Percentiles rank a stretch among this genome's conserved stretches.
phyloP scores from a whole-genome alignment of 2,888 invertebrate genomes.

The Andrena marginata region DNA sequence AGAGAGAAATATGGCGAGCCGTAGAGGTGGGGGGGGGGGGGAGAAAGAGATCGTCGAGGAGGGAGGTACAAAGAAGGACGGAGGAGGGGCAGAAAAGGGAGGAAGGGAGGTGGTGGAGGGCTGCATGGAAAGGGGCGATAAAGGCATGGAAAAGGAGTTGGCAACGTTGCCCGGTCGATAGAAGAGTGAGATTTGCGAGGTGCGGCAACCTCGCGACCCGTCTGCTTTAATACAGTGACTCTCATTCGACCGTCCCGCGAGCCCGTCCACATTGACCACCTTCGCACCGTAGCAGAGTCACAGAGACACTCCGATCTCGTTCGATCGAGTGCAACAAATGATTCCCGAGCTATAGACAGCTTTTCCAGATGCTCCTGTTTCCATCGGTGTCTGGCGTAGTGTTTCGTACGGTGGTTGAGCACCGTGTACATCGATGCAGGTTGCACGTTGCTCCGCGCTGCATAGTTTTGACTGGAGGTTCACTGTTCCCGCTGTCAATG shows the following conservation, averaged over 20 bases:
- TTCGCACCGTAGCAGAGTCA: background rate
- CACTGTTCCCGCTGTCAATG: background rate
- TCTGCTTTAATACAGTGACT: conserved; percentile 77
- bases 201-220: conserved; percentile 81
- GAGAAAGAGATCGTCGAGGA: conserved; percentile 51
- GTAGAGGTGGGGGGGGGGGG: conserved; percentile 56
- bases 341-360: background rate
- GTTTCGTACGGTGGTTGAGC: background rate
- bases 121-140: conserved; percentile 81
- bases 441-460: conserved; percentile 33
- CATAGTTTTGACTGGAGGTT: conserved; percentile 43
- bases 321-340: background rate
- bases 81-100: conserved; percentile 61
- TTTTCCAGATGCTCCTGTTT: background rate
- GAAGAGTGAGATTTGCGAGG: conserved; percentile 79
- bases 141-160: conserved; percentile 81
- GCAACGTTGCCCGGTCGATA: conserved; percentile 84
- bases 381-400: background rate
- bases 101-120: conserved; percentile 62
- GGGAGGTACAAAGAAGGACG: conserved; percentile 58
- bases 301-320: background rate
- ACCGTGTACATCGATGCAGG: conserved; percentile 43
- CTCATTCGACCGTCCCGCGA: conserved; percentile 52
- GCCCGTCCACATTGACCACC: background rate
- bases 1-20: conserved; percentile 63